Evolutionary conservation across 2,113 vertebrate genomes (phyloP).

Genomic region (Gasterosteus aculeatus): DNA sequence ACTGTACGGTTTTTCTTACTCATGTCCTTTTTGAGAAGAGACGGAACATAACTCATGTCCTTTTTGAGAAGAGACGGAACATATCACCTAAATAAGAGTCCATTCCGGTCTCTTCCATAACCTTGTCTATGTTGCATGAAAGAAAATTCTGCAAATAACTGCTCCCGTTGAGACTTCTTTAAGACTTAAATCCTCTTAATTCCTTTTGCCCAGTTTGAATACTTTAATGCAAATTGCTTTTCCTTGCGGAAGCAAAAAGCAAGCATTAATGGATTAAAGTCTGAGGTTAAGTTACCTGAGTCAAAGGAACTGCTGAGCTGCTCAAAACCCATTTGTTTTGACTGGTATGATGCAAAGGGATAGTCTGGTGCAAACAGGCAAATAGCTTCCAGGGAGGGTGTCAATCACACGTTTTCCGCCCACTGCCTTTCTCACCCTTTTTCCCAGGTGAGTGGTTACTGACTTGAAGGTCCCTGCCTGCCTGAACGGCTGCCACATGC

Average conservation of each 20-base stretch:
- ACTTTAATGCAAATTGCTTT: constrained; percentile 49
- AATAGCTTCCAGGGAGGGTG: constrained; percentile 15
- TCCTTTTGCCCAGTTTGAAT: constrained; percentile 38
- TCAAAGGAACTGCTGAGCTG: constrained; percentile 28
- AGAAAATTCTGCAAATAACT: constrained; percentile 26
- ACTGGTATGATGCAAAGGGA: constrained; percentile 3
- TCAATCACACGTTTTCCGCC: constrained; percentile 48
- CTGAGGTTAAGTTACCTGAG: constrained; percentile 33
- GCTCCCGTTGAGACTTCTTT: constrained; percentile 48
- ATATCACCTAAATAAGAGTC: neutral
- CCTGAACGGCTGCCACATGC: constrained; percentile 38
- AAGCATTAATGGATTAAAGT: constrained; percentile 52
- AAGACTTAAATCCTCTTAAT: constrained; percentile 52
- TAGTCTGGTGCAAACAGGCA: constrained; percentile 6
- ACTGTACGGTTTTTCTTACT: neutral
- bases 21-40: constrained; percentile 8
- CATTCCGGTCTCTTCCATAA: constrained; percentile 10
- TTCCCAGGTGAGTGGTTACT: constrained; percentile 54
- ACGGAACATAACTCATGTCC: neutral
- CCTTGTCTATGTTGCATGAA: neutral
- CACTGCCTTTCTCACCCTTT: constrained; percentile 22
- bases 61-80: neutral
- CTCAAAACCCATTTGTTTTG: constrained; percentile 30
- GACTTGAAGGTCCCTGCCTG: constrained; percentile 40
- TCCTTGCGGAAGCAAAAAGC: constrained; percentile 26